These are phyloP conservation scores for Drosophila willistoni DNA, from an alignment of 1,140 invertebrate species.

Conservation along the genomic window DNA sequence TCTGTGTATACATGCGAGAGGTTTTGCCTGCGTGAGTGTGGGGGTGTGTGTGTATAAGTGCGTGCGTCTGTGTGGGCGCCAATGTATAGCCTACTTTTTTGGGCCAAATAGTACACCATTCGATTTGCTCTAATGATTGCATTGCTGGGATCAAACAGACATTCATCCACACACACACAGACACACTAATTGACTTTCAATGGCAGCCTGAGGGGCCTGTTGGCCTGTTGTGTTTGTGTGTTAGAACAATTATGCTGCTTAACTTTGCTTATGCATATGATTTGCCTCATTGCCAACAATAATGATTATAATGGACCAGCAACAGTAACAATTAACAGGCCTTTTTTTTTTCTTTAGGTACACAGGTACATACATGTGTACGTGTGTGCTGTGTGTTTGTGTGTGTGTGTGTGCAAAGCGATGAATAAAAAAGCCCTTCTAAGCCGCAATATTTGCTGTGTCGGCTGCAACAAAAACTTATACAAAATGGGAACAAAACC, in stretches of 20 bases:
- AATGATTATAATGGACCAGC: constrained; percentile 35
- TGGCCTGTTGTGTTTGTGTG: background rate
- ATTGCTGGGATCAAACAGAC: constrained; percentile 1
- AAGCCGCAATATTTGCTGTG: constrained; percentile 67
- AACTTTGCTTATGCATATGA: constrained; percentile 45
- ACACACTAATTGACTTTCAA: constrained; percentile 61
- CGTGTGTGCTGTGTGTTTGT: too few relatives aligned
- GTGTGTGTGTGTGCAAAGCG: background rate
- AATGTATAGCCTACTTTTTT: constrained; percentile 12
- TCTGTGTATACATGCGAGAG: constrained; percentile 28
- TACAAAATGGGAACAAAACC: constrained; percentile 1
- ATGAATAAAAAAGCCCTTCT: constrained; percentile 52
- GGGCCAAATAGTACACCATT: constrained; percentile 10
- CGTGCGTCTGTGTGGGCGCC: constrained; percentile 6
- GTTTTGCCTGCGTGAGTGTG: background rate
- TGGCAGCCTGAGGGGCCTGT: constrained; percentile 23
- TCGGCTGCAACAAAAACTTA: constrained; percentile 29
- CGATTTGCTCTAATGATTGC: constrained; percentile 11
- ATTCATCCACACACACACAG: background rate
- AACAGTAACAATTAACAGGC: constrained; percentile 17
- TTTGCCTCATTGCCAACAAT: constrained; percentile 3
- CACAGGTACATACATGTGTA: too few relatives aligned
- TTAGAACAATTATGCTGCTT: constrained; percentile 37
- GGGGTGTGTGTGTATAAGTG: background rate
- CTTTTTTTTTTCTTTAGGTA: too few relatives aligned